Evolutionary conservation across 53 echinoderm and acorn worm genomes (phyloP).

Genomic region (Temnopleurus reevesii): DNA sequence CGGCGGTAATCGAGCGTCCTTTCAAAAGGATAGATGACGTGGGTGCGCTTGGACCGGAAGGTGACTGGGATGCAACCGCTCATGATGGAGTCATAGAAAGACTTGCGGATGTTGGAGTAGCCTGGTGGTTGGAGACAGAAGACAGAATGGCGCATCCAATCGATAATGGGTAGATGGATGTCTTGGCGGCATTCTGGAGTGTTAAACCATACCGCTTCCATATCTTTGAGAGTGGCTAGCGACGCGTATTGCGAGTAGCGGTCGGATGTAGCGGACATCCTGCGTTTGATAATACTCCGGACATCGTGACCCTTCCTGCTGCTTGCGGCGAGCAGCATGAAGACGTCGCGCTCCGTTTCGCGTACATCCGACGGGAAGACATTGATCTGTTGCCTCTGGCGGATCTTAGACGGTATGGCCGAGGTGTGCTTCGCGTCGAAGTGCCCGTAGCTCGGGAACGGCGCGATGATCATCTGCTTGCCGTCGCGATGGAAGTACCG

Average conservation of each 20-base stretch:
- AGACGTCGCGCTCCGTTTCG: slow-evolving; percentile 67
- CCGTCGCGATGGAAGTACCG: slow-evolving; percentile 77
- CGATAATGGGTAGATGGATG: slow-evolving; percentile 71
- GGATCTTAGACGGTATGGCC: background rate
- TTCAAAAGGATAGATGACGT: slow-evolving; percentile 85
- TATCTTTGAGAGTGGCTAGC: slow-evolving; percentile 50
- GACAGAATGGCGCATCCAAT: slow-evolving; percentile 90
- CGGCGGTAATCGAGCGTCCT: slow-evolving; percentile 70
- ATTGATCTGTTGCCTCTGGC: slow-evolving; percentile 10
- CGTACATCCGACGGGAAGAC: slow-evolving; percentile 57
- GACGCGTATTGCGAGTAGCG: slow-evolving; percentile 63
- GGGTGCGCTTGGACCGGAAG: slow-evolving; percentile 71
- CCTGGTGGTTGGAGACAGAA: slow-evolving; percentile 90
- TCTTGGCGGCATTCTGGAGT: slow-evolving; percentile 75
- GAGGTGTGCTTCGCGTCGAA: slow-evolving; percentile 52
- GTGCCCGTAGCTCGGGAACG: slow-evolving; percentile 83
- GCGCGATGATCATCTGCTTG: slow-evolving; percentile 78
- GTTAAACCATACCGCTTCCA: slow-evolving; percentile 77
- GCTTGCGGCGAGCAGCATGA: slow-evolving; percentile 81
- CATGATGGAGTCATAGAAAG: slow-evolving; percentile 87
- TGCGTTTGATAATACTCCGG: slow-evolving; percentile 69
- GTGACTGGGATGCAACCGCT: slow-evolving; percentile 94
- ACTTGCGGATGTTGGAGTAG: slow-evolving; percentile 79
- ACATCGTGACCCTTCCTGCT: slow-evolving; percentile 74
- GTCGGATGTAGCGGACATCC: slow-evolving; percentile 68